These are phyloP conservation scores for Haliclona indistincta DNA, from an alignment of 37 sponge, comb jelly and placozoan genomes.

Conservation along the genomic window DNA sequence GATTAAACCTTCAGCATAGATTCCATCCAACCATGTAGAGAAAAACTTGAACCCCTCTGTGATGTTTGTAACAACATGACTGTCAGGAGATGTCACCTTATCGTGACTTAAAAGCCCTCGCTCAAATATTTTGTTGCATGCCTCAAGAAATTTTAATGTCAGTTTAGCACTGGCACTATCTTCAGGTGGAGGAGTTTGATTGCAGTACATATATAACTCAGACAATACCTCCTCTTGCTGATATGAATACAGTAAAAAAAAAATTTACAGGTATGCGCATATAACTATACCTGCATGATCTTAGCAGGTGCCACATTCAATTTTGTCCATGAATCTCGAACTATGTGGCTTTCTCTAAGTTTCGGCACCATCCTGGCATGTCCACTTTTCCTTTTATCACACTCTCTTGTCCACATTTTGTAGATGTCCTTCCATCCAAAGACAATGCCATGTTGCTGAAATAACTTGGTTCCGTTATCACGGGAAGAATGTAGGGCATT, in stretches of 20 bases:
- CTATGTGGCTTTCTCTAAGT: conserved; percentile 2
- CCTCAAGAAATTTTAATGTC: conserved; percentile 7
- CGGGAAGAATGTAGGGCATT: conserved; percentile 12
- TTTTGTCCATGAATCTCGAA: conserved; percentile 21
- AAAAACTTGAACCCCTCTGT: conserved; percentile 13
- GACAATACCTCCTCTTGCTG: neutral
- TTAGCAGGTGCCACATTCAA: conserved; percentile 36
- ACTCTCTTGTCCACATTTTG: neutral
- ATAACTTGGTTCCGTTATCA: conserved; percentile 10
- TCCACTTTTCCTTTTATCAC: neutral
- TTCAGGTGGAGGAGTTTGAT: neutral
- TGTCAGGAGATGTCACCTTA: neutral
- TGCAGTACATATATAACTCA: neutral
- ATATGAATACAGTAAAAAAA: neutral
- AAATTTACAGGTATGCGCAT: neutral
- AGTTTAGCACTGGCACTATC: too few relatives aligned
- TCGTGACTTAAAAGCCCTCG: conserved; percentile 14
- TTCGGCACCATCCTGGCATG: conserved; percentile 7
- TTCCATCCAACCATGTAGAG: neutral
- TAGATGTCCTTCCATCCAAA: conserved; percentile 23
- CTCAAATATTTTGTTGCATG: conserved; percentile 25
- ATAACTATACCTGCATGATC: conserved; percentile 32
- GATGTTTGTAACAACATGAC: conserved; percentile 7
- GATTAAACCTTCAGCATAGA: too few relatives aligned
- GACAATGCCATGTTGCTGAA: neutral